Base-by-base conservation (phyloP, 1,140 invertebrate genomes). In the Caenorhabditis inopinata region DNA sequence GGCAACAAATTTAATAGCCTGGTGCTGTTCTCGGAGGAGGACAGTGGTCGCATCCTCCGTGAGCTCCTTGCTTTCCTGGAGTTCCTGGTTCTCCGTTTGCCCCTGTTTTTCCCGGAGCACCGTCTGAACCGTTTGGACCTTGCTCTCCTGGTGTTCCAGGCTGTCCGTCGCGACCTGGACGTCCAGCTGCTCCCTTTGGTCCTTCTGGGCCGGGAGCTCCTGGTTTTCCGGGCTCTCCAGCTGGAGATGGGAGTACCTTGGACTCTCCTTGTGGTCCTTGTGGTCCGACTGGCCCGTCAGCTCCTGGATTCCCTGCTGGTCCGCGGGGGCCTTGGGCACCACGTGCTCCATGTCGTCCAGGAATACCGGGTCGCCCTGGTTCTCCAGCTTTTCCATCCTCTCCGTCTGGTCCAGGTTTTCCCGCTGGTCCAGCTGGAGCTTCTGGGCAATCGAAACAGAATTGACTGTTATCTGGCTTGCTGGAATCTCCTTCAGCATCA, bases 371-470 rank as follows among this genome's bases (percentile, higher is more conserved):
- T 2, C 48, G 47, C 78, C 82, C 82, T 73, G 79, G 74, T 46
- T 74, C 38, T 82, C 81, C 81, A 25, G 77, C 29, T n/a, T 38
- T 42, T 78, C 82, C 82, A 12, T 78, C 78, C 6, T 82, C 82
- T 58, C 82, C 82, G 18, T 78, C 49, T 35, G 80, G 74, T 78
- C 82, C 82, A 21, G 80, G 74, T 35, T 53, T 42, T 73, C 82
- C 82, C 32, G 73, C 45, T 51, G 82, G 82, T 77, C 82, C 82
- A 16, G 80, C 42, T 74, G 76, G 80, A 18, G 80, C 80, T n/a
- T 82, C 74, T 16, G 80, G 53, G 78, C 82, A 83, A 18, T 76
- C 76, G 75, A 83, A 83, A 49, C 82, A 83, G 46, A 48, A 82
- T 58, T 83, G 82, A 18, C 45, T 29, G 27, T 38, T 23, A 32